Conservation (phyloP, 1,140 invertebrate genomes). For the Ephestia elutella region DNA sequence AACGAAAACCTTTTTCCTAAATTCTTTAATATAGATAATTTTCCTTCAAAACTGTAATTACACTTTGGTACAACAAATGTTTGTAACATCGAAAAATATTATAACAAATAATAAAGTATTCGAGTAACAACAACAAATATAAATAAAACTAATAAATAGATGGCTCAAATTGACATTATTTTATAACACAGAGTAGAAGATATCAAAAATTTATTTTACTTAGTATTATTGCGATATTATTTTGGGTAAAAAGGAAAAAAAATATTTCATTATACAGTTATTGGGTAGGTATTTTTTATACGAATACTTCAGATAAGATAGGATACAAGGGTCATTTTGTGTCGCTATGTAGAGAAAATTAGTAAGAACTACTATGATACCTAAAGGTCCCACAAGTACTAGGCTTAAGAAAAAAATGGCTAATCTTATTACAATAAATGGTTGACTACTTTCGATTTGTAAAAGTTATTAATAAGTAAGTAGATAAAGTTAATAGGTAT, state of each 20-base stretch:
- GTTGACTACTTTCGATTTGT: constrained; percentile 14
- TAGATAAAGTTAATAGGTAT: not conserved
- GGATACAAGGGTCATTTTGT: constrained; percentile 23
- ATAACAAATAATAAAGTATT: constrained; percentile 26
- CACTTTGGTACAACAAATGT: constrained; percentile 44
- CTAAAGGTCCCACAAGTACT: constrained; percentile 58
- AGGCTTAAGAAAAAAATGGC: constrained; percentile 37
- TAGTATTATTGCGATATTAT: too few relatives aligned
- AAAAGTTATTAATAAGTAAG: constrained; percentile 6
- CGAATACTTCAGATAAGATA: constrained; percentile 8
- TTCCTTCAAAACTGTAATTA: constrained; percentile 41
- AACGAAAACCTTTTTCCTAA: constrained; percentile 20
- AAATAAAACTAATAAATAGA: constrained; percentile 27
- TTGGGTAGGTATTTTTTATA: not conserved
- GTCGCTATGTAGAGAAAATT: constrained; percentile 23
- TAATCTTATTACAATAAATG: constrained; percentile 29
- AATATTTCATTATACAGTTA: too few relatives aligned
- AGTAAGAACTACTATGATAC: constrained; percentile 38
- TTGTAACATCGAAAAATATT: constrained; percentile 32
- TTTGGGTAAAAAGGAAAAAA: too few relatives aligned
- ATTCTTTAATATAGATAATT: constrained; percentile 26
- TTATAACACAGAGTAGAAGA: constrained; percentile 8
- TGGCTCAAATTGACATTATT: constrained; percentile 43
- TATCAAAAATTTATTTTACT: too few relatives aligned
- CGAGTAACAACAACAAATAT: constrained; percentile 35